These are phyloP conservation scores for Bellardia pandia DNA, from an alignment of 2,888 invertebrate genomes.

Conservation along the genomic window DNA sequence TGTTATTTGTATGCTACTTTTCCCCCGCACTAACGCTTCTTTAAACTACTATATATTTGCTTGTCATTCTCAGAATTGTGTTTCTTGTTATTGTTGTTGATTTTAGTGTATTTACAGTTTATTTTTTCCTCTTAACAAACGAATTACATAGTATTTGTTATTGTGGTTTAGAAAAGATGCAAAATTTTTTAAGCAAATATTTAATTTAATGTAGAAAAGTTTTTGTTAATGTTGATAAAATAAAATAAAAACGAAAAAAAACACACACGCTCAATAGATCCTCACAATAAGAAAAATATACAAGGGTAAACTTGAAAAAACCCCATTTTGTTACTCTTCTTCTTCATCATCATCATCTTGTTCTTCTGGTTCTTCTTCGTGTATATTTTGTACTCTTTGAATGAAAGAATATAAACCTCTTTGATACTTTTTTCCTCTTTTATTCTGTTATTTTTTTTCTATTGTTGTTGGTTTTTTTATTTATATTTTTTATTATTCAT, in stretches of 20 bases:
- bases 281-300: slow-evolving; percentile 59
- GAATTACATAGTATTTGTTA: slow-evolving; percentile 10
- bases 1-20: background rate
- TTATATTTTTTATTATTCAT: slow-evolving; percentile 16
- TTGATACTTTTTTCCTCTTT: slow-evolving; percentile 44
- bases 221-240: slow-evolving; percentile 53
- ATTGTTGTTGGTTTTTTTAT: slow-evolving; percentile 35
- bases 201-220: slow-evolving; percentile 54
- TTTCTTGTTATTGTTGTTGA: background rate
- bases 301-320: slow-evolving; percentile 66
- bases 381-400: slow-evolving; percentile 20
- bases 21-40: background rate
- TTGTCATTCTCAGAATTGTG: background rate
- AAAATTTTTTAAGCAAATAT: slow-evolving; percentile 57
- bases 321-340: background rate
- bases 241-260: slow-evolving; percentile 8
- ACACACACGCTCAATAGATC: slow-evolving; percentile 58
- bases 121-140: slow-evolving; percentile 15
- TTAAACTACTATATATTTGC: background rate
- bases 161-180: slow-evolving; percentile 29
- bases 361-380: background rate
- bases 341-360: slow-evolving; percentile 1
- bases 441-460: slow-evolving; percentile 37
- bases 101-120: background rate
- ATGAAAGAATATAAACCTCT: slow-evolving; percentile 59